Conservation (phyloP, 37 sponge, comb jelly and placozoan genomes). For the Ephydatia muelleri region DNA sequence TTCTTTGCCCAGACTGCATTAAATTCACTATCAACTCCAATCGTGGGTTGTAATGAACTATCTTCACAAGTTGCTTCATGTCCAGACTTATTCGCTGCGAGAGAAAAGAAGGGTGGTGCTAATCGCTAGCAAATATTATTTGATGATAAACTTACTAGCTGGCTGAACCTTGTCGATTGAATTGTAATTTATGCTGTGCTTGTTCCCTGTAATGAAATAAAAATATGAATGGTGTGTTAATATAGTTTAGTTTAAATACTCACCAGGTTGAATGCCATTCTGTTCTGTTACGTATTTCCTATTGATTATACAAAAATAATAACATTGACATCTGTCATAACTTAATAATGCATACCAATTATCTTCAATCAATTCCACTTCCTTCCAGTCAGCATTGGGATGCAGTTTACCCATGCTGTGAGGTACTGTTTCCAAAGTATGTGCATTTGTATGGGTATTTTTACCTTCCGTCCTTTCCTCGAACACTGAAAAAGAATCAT, state of each 20-base stretch:
- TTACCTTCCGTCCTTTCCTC: background rate
- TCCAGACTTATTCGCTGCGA: background rate
- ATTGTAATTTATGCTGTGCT: background rate
- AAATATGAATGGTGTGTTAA: too few species aligned
- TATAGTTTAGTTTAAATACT: too few species aligned
- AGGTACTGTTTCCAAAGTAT: background rate
- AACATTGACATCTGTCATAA: too few species aligned
- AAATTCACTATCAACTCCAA: background rate
- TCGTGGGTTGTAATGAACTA: too few species aligned
- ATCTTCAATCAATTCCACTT: too few species aligned
- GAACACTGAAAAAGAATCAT: background rate
- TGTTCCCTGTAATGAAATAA: background rate
- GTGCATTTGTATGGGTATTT: background rate
- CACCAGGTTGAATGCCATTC: background rate
- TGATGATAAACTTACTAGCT: background rate
- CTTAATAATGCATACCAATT: too few species aligned
- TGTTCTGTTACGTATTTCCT: background rate
- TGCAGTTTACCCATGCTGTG: too few species aligned
- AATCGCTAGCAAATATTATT: too few species aligned
- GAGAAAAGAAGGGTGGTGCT: background rate
- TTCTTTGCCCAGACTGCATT: background rate
- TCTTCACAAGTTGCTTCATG: background rate
- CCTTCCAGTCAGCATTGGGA: too few species aligned
- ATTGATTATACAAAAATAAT: too few species aligned
- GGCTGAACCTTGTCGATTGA: background rate